These are phyloP conservation scores for Drosophila nigromelanica DNA, from an alignment of 1,140 invertebrate genomes.

Conservation along the genomic window DNA sequence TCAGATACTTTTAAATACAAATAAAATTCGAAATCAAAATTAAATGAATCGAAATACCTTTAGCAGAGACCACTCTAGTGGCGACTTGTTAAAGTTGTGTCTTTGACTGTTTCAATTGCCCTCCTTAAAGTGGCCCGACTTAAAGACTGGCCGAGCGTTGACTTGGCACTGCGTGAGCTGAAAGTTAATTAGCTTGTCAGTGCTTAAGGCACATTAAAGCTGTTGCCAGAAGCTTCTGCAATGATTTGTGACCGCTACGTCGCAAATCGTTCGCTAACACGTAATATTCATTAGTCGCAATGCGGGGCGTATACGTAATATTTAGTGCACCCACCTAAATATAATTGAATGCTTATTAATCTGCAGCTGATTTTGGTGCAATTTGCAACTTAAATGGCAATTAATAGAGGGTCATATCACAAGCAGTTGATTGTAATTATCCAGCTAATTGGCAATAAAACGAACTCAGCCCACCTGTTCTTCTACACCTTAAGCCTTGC, in stretches of 20 bases:
- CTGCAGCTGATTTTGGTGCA: slow-evolving; percentile 10
- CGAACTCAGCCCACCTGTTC: slow-evolving; percentile 41
- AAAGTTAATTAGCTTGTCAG: slow-evolving; percentile 45
- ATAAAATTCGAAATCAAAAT: slow-evolving; percentile 15
- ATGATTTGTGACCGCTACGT: slow-evolving; percentile 33
- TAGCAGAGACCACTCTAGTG: slow-evolving; percentile 9
- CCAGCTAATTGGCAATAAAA: slow-evolving; percentile 71
- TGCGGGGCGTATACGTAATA: slow-evolving; percentile 52
- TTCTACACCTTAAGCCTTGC: slow-evolving; percentile 38
- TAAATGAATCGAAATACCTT: slow-evolving; percentile 26
- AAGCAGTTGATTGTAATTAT: slow-evolving; percentile 60
- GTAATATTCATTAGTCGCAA: slow-evolving; percentile 13
- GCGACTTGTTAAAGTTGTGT: slow-evolving; percentile 20
- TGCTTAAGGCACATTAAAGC: slow-evolving; percentile 32
- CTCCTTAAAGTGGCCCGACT: slow-evolving; percentile 1
- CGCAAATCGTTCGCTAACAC: slow-evolving; percentile 8
- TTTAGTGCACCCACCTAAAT: slow-evolving; percentile 13
- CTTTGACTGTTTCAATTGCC: slow-evolving; percentile 9
- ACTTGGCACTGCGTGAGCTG: slow-evolving; percentile 22
- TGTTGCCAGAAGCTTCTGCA: neutral
- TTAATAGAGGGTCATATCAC: slow-evolving; percentile 36
- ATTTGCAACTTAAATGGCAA: slow-evolving; percentile 43
- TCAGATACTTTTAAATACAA: slow-evolving; percentile 32
- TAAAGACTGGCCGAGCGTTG: neutral
- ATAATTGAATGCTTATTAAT: slow-evolving; percentile 2